phyloP scores from a whole-genome alignment of 1,140 invertebrate genomes.

The Spodoptera frugiperda region DNA sequence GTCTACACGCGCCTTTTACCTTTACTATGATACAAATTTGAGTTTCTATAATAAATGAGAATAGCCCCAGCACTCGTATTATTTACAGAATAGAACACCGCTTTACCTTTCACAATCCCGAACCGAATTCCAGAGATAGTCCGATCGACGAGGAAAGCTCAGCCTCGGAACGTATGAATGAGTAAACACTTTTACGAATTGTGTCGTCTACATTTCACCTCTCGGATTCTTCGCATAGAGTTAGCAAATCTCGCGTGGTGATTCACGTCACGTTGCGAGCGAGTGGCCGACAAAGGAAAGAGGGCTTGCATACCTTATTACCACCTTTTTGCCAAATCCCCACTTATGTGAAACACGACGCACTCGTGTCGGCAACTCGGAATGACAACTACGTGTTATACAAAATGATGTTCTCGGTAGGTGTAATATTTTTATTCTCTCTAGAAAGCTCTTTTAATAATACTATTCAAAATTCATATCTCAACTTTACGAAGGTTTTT shows the following conservation, averaged over 20 bases:
- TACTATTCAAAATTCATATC: slow-evolving; percentile 36
- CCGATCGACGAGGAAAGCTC: slow-evolving; percentile 49
- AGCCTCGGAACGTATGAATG: slow-evolving; percentile 65
- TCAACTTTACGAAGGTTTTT: slow-evolving; percentile 15
- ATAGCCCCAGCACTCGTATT: slow-evolving; percentile 56
- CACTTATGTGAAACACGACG: slow-evolving; percentile 81
- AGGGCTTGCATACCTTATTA: slow-evolving; percentile 85
- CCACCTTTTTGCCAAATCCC: slow-evolving; percentile 82
- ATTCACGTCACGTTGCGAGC: slow-evolving; percentile 82
- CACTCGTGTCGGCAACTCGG: slow-evolving; percentile 69
- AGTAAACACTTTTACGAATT: slow-evolving; percentile 73
- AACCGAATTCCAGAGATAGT: slow-evolving; percentile 52
- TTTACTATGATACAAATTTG: slow-evolving; percentile 79
- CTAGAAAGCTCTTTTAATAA: slow-evolving; percentile 37
- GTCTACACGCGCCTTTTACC: slow-evolving; percentile 68
- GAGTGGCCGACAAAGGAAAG: slow-evolving; percentile 85
- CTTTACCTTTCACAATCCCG: slow-evolving; percentile 37
- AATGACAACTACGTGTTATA: slow-evolving; percentile 77
- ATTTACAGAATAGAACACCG: slow-evolving; percentile 59
- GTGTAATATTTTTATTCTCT: slow-evolving; percentile 40
- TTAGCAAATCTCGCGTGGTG: slow-evolving; percentile 74
- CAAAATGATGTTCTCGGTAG: slow-evolving; percentile 52
- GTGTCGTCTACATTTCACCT: slow-evolving; percentile 67
- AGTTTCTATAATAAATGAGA: slow-evolving; percentile 78
- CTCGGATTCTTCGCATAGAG: slow-evolving; percentile 68